phyloP scores from a whole-genome alignment of 2,888 invertebrate genomes.

The Phasia obesa region DNA sequence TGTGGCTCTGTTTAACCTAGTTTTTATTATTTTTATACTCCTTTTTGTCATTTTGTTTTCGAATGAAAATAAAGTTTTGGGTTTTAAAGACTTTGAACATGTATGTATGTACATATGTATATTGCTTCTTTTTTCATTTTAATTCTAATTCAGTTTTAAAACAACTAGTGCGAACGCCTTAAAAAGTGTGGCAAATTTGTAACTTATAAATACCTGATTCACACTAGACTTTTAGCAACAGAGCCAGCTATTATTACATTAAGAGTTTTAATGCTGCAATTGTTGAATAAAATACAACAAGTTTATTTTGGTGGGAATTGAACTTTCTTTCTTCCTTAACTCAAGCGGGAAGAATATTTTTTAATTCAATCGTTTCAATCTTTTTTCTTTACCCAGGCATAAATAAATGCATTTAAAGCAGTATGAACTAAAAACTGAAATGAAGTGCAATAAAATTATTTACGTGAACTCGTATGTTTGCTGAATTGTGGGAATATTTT shows the following conservation, averaged over 20 bases:
- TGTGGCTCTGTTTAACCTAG: too few relatives aligned
- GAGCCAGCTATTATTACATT: constrained; percentile 31
- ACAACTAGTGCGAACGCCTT: neutral
- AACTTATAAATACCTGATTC: constrained; percentile 35
- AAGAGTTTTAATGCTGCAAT: constrained; percentile 31
- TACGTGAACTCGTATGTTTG: neutral
- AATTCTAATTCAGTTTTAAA: too few relatives aligned
- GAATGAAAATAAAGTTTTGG: too few relatives aligned
- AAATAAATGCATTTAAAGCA: constrained; percentile 49
- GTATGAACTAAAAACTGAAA: constrained; percentile 47
- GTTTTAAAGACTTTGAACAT: too few relatives aligned
- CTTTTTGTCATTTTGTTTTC: too few relatives aligned
- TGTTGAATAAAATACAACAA: constrained; percentile 41
- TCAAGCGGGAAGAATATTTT: constrained; percentile 58
- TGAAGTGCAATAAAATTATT: constrained; percentile 50
- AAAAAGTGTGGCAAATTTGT: constrained; percentile 44
- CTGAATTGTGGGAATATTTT: constrained; percentile 65
- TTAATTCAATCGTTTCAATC: neutral
- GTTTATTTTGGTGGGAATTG: constrained; percentile 62
- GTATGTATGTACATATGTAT: too few relatives aligned
- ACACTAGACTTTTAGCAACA: constrained; percentile 30
- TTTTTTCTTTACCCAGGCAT: constrained; percentile 22
- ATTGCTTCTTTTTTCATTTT: too few relatives aligned
- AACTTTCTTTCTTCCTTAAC: constrained; percentile 67
- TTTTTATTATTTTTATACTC: too few relatives aligned